phyloP scores from a whole-genome alignment of 2,888 invertebrate species.

The Meiosimyza platycephala region DNA sequence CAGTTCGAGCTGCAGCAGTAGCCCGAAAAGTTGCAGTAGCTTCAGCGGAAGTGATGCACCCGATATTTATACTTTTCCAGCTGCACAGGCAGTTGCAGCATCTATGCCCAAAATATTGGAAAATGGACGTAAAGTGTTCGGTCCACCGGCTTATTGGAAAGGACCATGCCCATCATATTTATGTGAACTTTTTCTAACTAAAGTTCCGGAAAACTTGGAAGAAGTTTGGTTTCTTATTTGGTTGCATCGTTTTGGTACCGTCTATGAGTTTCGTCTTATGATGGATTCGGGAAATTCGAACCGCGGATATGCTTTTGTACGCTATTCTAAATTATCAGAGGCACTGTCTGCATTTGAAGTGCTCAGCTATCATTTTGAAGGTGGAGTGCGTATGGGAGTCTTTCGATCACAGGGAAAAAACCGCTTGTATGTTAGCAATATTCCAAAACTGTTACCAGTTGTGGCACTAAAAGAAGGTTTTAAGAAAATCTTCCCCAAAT shows the following conservation, averaged over 20 bases:
- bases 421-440: slow-evolving; percentile 52
- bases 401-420: slow-evolving; percentile 52
- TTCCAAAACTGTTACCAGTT: slow-evolving; percentile 48
- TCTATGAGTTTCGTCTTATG: slow-evolving; percentile 55
- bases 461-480: slow-evolving; percentile 45
- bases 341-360: slow-evolving; percentile 50
- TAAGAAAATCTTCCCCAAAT: slow-evolving; percentile 47
- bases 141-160: slow-evolving; percentile 48
- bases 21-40: not conserved
- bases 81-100: slow-evolving; percentile 39
- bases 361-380: slow-evolving; percentile 49
- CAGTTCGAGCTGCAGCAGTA: not conserved
- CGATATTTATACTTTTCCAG: not conserved
- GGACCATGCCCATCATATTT: slow-evolving; percentile 47
- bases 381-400: slow-evolving; percentile 46
- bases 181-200: slow-evolving; percentile 52
- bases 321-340: slow-evolving; percentile 48
- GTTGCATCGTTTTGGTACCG: slow-evolving; percentile 51
- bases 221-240: slow-evolving; percentile 48
- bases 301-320: slow-evolving; percentile 52
- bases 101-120: slow-evolving; percentile 46
- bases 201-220: slow-evolving; percentile 50
- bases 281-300: slow-evolving; percentile 50
- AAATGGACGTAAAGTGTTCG: slow-evolving; percentile 51
- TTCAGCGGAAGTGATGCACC: not conserved